Evolutionary conservation across 2,113 vertebrate species (phyloP), one percentile per base, ranked within the genome.

Genomic region (Daphoenositta chrysoptera): DNA sequence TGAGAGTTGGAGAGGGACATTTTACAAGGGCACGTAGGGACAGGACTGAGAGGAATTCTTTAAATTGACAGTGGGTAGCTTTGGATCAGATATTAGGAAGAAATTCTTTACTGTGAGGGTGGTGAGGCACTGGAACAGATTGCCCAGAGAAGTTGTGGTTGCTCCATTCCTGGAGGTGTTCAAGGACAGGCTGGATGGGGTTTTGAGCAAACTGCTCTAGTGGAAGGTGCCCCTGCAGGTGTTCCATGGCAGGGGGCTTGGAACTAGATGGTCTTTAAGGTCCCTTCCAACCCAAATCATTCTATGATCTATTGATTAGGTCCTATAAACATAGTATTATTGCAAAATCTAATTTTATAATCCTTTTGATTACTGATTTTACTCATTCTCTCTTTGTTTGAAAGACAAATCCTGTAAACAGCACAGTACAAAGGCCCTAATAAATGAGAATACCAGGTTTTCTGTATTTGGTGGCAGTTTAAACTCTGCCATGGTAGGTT

Each of bases 341-440:
- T 79, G 14, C 37, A 78, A 91, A 91, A 76, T 72, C 45, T 70
- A 53, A 35, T 83, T 85, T 80, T 63, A 54, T 10, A 63, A 4
- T 35, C 24, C 45, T 83, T 88, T 89, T 81, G 33, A 47, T 82
- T 44, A 56, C 22, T 80, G 39, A 56, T 86, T 75, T 95, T 91
- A 58, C 18, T 90, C 27, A 57, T 87, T 87, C 40, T 78, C 19
- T 61, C 30, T 75, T 10, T 65, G 42, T 58, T 30, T 69, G 48
- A 37, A 45, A 60, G 23, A 58, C 57, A 58, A 58, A 50, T 39
- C n/a, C 75, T 85, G n/a, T 54, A 51, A 93, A 40, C 6, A 54
- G 42, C 28, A 33, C 27, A 30, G 51, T 15, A 79, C 12, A 64
- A 87, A 82, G 50, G 10, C n/a, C 24, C 6, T 37, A 27, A 35